Base-by-base conservation (phyloP, 2,113 vertebrate genomes). In the Cololabis saira region DNA sequence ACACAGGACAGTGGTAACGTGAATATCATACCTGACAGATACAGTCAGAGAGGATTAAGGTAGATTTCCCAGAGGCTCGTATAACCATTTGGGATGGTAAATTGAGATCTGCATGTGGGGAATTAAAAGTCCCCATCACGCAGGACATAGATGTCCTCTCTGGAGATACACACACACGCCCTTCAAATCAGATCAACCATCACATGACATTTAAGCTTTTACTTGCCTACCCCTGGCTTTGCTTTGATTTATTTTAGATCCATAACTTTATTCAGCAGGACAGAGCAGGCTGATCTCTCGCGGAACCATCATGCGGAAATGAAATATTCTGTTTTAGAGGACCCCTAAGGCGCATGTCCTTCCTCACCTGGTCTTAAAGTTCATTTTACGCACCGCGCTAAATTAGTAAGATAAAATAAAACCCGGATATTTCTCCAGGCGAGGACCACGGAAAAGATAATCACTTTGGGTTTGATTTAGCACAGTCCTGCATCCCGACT, bases 231-330 rank as follows among this genome's bases (percentile, higher is more conserved):
- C 30, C 65, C 50, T 40, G 10, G 11, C 50, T 40, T 75, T 63
- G 78, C 67, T 70, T 82, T 72, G 63, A 7, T 27, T 66, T 15
- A 30, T 37, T 54, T 63, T n/a, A 52, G 27, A 47, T 55, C 43
- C n/a, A n/a, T 13, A 61, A 67, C 17, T 65, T 68, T 9, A 57
- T 14, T 13, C 49, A 51, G n/a, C 43, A 17, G 27, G 22, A 60
- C 55, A 12, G 22, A 4, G 43, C 30, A 41, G 30, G 40, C 52
- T 54, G 4, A 7, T 19, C 18, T 11, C 11, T 71, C 33, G 51
- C 2, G 37, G 16, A 21, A 50, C 30, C 51, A 77, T 48, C 54
- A 50, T 6, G 44, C 72, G 81, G 76, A 73, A 81, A 80, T 70
- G 58, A 52, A 37, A 74, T 47, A 15, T 52, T 12, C 12, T 13